Percentiles rank a stretch among this genome's conserved stretches.
phyloP scores from a whole-genome alignment of 2,113 vertebrate species.

The Empidonax traillii region DNA sequence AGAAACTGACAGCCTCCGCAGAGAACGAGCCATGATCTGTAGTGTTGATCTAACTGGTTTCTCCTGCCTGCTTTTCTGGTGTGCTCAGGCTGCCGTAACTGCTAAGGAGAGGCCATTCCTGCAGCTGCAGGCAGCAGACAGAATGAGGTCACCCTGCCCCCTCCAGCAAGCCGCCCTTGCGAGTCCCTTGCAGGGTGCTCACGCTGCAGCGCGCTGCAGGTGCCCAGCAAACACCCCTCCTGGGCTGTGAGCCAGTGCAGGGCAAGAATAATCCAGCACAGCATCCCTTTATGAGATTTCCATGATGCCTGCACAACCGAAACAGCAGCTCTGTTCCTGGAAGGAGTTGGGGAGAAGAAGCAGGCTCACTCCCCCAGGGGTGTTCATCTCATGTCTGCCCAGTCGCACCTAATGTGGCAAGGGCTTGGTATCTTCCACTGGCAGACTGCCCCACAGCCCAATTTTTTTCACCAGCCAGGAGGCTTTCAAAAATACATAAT shows the following conservation, averaged over 20 bases:
- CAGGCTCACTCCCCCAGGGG: neutral
- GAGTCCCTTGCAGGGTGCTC: neutral
- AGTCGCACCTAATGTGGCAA: neutral
- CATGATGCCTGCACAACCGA: accelerated
- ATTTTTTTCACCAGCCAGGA: neutral
- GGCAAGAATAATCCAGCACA: neutral
- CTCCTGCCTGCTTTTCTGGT: neutral
- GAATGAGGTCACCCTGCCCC: slow-evolving; percentile 54
- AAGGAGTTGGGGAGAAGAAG: neutral
- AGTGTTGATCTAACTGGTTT: neutral
- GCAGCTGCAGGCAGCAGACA: slow-evolving; percentile 21
- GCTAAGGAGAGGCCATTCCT: neutral
- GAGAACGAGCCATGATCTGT: accelerated
- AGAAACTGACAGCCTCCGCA: accelerated
- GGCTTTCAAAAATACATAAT: neutral
- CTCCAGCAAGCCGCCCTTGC: neutral
- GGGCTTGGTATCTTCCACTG: neutral
- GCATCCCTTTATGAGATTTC: neutral
- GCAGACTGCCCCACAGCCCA: neutral
- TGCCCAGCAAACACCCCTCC: neutral
- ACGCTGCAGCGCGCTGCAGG: neutral
- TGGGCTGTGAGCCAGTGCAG: neutral
- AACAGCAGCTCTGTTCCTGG: neutral
- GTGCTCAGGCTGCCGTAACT: neutral
- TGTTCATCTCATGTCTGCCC: neutral